Conservation (phyloP, 2,888 invertebrate genomes). For the Callyntrura guangdongensis region DNA sequence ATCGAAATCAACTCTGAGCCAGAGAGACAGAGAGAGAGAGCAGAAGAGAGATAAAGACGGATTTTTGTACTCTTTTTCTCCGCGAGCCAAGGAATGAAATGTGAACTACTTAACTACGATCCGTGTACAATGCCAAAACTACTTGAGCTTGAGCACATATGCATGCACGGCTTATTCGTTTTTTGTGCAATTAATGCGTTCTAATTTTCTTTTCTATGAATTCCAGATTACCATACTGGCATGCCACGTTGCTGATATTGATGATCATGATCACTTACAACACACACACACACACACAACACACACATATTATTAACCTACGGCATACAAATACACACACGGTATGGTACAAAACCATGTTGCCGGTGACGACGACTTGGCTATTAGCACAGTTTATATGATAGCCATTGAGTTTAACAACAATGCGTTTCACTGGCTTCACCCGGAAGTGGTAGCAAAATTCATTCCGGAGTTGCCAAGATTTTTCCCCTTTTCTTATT, state of each 20-base stretch:
- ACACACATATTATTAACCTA: background rate
- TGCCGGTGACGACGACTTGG: conserved; percentile 3
- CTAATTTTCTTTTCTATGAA: conserved; percentile 40
- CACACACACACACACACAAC: background rate
- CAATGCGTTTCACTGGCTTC: conserved; percentile 67
- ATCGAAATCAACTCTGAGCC: background rate
- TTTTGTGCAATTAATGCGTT: conserved; percentile 53
- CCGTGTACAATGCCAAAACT: too few species aligned
- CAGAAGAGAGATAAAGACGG: background rate
- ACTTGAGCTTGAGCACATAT: background rate
- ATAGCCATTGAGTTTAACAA: conserved; percentile 59
- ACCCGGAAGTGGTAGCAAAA: conserved; percentile 71
- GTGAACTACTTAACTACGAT: background rate
- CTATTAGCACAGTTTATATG: conserved; percentile 43
- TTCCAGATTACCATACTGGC: conserved; percentile 26
- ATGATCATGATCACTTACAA: background rate
- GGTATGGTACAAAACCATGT: background rate
- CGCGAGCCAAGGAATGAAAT: background rate
- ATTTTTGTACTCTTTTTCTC: background rate
- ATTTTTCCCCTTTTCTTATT: conserved; percentile 31
- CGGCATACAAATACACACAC: background rate
- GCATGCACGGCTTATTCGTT: background rate
- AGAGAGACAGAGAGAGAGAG: background rate
- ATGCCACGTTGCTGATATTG: background rate
- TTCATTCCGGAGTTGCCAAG: conserved; percentile 55